Evolutionary conservation across 35 echinoderm and acorn worm genomes (phyloP).

Genomic region (Hemicentrotus pulcherrimus): DNA sequence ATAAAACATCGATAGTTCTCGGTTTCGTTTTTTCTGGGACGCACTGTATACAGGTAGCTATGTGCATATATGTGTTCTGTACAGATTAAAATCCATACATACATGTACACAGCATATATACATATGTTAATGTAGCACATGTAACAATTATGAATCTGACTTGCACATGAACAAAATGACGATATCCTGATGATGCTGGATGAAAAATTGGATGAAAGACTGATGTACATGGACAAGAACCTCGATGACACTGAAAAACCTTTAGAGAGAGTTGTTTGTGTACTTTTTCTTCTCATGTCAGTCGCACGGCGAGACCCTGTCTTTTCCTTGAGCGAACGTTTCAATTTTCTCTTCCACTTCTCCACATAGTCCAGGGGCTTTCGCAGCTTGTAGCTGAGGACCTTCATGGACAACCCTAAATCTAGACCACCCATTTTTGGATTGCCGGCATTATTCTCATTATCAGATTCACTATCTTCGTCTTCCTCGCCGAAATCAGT

Average conservation of each 20-base stretch:
- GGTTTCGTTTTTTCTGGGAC: too few relatives aligned
- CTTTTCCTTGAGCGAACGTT: background rate
- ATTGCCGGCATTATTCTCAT: background rate
- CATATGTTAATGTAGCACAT: too few relatives aligned
- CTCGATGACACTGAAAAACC: background rate
- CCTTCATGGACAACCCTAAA: background rate
- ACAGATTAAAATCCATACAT: too few relatives aligned
- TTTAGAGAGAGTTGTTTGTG: background rate
- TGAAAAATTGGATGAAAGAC: background rate
- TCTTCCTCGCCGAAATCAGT: background rate
- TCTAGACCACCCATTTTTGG: background rate
- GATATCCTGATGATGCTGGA: background rate
- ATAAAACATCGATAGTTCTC: too few relatives aligned
- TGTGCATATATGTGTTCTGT: too few relatives aligned
- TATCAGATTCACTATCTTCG: background rate
- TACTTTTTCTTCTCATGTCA: background rate
- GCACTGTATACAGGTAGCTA: too few relatives aligned
- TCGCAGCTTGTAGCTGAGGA: background rate
- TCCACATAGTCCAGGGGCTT: background rate
- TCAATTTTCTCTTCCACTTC: background rate
- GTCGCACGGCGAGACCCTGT: background rate
- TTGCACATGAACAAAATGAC: too few relatives aligned
- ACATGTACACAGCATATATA: too few relatives aligned
- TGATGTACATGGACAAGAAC: background rate
- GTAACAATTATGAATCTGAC: too few relatives aligned